Evolutionary conservation across 2,888 invertebrate species (phyloP).

Genomic region (Andrena flavipes): DNA sequence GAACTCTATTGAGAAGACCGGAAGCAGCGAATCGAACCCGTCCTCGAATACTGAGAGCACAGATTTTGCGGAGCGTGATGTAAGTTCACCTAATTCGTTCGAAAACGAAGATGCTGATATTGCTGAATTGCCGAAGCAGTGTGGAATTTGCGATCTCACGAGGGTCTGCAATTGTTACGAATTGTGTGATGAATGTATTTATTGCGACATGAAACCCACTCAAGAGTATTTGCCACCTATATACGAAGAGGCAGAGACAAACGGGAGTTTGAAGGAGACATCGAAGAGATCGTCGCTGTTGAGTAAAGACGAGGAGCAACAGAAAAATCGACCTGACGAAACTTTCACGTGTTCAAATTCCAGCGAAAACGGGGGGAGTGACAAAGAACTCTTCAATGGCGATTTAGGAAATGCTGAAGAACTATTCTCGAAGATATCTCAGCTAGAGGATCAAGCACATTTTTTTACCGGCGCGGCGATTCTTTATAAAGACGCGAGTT

Average conservation of each 20-base stretch:
- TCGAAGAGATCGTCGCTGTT: neutral
- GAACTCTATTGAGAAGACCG: neutral
- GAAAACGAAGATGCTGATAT: neutral
- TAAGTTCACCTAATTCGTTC: neutral
- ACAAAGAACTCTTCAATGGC: neutral
- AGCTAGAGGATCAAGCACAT: neutral
- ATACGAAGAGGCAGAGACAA: slow-evolving; percentile 25
- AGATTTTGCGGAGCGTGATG: neutral
- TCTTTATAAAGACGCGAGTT: neutral
- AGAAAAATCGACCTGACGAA: neutral
- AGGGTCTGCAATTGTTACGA: neutral
- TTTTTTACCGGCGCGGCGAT: neutral
- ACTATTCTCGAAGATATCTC: neutral
- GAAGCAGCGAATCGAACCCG: neutral
- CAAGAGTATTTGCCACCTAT: slow-evolving; percentile 15
- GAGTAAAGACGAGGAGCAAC: too few relatives aligned
- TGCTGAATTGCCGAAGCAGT: neutral
- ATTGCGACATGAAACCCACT: neutral
- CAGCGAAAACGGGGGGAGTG: neutral
- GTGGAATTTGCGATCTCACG: neutral
- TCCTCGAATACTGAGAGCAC: neutral
- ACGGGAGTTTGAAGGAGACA: neutral
- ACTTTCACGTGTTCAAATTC: neutral
- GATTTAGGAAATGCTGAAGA: neutral
- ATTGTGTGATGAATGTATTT: neutral